Base-by-base conservation (phyloP, 2,888 invertebrate species). In the Heliconius charithonia region DNA sequence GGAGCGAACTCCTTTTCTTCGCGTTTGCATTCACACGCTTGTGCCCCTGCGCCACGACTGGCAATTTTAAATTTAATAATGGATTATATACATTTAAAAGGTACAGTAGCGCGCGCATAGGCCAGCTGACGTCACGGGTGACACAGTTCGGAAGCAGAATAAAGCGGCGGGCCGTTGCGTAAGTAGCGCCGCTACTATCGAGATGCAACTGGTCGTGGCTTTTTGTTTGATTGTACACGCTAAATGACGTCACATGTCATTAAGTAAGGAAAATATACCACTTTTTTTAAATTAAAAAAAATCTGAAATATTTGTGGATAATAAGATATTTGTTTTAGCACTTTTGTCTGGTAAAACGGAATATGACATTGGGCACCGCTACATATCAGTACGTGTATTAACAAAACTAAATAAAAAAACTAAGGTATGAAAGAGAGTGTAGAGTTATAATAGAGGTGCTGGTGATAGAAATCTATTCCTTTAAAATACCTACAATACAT, bases 91-190 rank as follows among this genome's bases (percentile, higher is more conserved):
- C 6, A 41, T n/a, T 56, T 73, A 4, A 70, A 56, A n/a, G 32
- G 73, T 27, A 37, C 4, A 6, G 25, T 29, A 62, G n/a, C n/a
- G 32, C 72, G 51, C 32, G 22, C n/a, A 71, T 32, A 37, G 37
- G 59, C 32, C 25, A n/a, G 51, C 27, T 89, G 90, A 89, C 90
- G 90, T 90, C 90, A 89, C 83, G 51, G 80, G 81, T 89, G 90
- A 89, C 90, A 90, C 87, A 89, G 86, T 88, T 91, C 85, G 86
- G 84, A 83, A 85, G 85, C 86, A 86, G 86, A 87, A 71, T 45
- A 62, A 56, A 71, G 41, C 75, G 32, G 4, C n/a, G 25, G 69
- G 37, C 37, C 69, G 51, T 76, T 67, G 25, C 59, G 62, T 19
- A 41, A 32, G 25, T 63, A 63, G 62, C 63, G 63, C 41, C 63